Percentiles rank a stretch among this genome's conserved stretches.
phyloP scores from a whole-genome alignment of 2,888 invertebrate genomes.

The Creontiades dilutus region DNA sequence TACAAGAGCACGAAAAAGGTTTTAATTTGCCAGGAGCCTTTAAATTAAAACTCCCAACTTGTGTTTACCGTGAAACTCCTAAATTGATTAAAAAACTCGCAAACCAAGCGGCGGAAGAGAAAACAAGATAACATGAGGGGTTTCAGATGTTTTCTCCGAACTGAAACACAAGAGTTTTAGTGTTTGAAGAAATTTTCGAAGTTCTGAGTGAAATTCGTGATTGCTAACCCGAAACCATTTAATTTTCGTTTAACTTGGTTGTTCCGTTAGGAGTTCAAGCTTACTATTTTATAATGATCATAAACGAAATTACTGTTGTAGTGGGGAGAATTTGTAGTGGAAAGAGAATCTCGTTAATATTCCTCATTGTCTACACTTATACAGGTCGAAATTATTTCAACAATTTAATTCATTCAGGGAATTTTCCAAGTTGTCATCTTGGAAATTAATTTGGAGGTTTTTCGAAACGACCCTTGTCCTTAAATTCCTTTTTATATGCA shows the following conservation, averaged over 20 bases:
- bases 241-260: background rate
- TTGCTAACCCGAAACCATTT: background rate
- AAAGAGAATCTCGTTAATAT: background rate
- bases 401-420: too few species aligned
- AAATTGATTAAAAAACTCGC: constrained; percentile 35
- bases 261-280: background rate
- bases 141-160: background rate
- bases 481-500: too few species aligned
- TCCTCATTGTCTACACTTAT: too few species aligned
- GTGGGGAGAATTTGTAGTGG: background rate
- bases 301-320: background rate
- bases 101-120: background rate
- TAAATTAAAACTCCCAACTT: constrained; percentile 40
- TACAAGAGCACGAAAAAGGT: background rate
- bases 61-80: constrained; percentile 16
- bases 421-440: too few species aligned
- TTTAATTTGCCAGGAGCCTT: constrained; percentile 28
- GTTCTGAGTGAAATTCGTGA: background rate
- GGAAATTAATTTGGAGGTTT: too few species aligned
- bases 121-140: constrained; percentile 21
- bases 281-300: background rate
- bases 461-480: too few species aligned
- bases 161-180: constrained; percentile 17
- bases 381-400: too few species aligned
- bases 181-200: background rate